Conservation (phyloP, 1,140 invertebrate species). For the Caerostris extrusa region DNA sequence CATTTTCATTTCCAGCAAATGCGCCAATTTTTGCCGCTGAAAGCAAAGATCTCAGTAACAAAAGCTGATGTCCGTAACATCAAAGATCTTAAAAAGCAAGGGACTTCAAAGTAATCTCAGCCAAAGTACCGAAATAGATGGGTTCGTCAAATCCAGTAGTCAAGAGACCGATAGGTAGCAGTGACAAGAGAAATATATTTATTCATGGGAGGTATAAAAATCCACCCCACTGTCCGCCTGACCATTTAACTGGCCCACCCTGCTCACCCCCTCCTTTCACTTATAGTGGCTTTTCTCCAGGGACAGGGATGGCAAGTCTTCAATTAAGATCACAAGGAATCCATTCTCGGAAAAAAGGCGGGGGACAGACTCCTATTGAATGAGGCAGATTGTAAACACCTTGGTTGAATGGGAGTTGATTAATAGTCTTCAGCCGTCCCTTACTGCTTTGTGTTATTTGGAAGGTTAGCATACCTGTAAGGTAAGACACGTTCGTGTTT, state of each 20-base stretch:
- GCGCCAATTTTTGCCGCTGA: no score
- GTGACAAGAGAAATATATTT: background rate
- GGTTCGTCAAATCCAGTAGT: no score
- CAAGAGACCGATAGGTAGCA: background rate
- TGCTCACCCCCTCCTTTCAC: background rate
- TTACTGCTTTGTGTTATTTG: background rate
- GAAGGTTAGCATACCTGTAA: no score
- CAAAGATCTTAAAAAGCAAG: no score
- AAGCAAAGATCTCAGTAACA: no score
- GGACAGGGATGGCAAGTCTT: background rate
- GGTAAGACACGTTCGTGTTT: no score
- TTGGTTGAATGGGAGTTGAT: background rate
- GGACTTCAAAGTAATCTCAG: no score
- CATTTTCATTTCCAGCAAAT: no score
- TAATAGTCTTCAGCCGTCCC: background rate
- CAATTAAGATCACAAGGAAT: background rate
- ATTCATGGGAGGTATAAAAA: background rate
- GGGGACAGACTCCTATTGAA: background rate
- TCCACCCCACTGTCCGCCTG: background rate
- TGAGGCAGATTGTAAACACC: background rate
- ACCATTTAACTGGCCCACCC: background rate
- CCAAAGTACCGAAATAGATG: no score
- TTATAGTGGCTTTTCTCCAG: background rate
- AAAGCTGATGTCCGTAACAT: no score
- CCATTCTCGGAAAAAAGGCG: background rate